Evolutionary conservation across 2,113 vertebrate genomes (phyloP), one percentile per base, ranked within the genome.

Genomic region (Cheilinus undulatus): DNA sequence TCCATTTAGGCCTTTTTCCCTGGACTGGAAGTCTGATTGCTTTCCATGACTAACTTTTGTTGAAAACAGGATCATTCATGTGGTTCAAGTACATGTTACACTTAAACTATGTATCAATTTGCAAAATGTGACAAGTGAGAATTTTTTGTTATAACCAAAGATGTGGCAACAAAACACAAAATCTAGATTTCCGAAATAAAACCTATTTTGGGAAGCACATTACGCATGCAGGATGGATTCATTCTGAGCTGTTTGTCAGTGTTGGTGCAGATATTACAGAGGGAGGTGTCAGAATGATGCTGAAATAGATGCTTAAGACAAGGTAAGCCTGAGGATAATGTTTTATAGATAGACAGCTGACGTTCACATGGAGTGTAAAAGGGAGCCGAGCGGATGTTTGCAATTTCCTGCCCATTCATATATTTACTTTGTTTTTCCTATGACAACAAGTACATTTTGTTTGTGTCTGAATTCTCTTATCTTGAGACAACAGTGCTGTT

Each of bases 101-200:
- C 56, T 43, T n/a, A 23, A 62, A 65, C 69, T 69, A 34, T 90
- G 73, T 85, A 78, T 84, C 43, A 14, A 78, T 89, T 87, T 91
- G 83, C 76, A 79, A 90, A 87, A 86, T 86, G 84, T 90, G 75
- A 86, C 56, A 49, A 54, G 57, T 82, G 45, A 48, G 30, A 9
- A 67, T 80, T 46, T 73, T 85, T 86, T 83, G 80, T 91, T 89
- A 65, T 76, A 65, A 93, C 89, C 85, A 88, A 92, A 93, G 87
- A 92, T 88, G 80, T 92, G 86, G 82, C 88, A 81, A 80, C 67
- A 52, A 83, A 89, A 87, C 56, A 58, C 72, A 66, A 85, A 89
- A 83, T 78, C 76, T 85, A 86, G 81, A 88, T 89, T 92, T 92
- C 82, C 89, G 80, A 92, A 93, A 92, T 90, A 87, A 93, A 91